A percentile compares a stretch with the other conserved stretches of the same genome.
Evolutionary conservation across 2,113 vertebrate genomes (phyloP).

Genomic region (Alaudala cheleensis): DNA sequence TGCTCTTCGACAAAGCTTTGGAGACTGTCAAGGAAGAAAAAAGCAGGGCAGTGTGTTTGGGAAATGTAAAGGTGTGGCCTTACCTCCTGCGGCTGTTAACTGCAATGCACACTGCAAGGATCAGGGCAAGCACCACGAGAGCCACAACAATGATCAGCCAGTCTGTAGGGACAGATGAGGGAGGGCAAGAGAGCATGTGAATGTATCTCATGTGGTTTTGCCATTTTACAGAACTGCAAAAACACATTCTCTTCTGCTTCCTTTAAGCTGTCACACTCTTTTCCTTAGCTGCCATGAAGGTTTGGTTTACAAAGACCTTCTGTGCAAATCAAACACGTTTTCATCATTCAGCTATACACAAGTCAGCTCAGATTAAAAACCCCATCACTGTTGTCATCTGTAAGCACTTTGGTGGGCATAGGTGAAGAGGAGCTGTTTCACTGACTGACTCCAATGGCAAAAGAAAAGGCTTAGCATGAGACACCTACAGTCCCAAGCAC

Average conservation of each 20-base stretch:
- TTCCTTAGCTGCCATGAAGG: background rate
- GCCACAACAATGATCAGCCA: conserved; percentile 65
- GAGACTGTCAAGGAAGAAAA: background rate
- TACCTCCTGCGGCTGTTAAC: conserved; percentile 67
- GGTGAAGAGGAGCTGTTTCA: background rate
- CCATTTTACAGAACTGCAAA: background rate
- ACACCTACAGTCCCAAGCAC: background rate
- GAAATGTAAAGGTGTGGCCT: background rate
- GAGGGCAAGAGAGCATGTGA: background rate
- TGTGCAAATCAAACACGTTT: background rate
- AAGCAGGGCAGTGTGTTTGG: background rate
- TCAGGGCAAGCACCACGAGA: conserved; percentile 46
- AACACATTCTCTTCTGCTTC: background rate
- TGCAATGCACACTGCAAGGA: conserved; percentile 65
- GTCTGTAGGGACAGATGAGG: background rate
- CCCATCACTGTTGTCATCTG: no score
- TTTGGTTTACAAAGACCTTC: background rate
- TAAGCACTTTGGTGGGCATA: background rate
- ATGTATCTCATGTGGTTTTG: fast-evolving
- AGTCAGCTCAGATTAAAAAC: background rate
- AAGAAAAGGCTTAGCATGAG: background rate
- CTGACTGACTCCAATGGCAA: background rate
- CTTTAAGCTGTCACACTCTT: background rate
- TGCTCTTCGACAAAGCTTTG: background rate
- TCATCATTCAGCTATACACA: background rate